These are phyloP conservation scores for Notarius quadriscutis DNA, from an alignment of 2,113 vertebrate genomes.

Conservation along the genomic window DNA sequence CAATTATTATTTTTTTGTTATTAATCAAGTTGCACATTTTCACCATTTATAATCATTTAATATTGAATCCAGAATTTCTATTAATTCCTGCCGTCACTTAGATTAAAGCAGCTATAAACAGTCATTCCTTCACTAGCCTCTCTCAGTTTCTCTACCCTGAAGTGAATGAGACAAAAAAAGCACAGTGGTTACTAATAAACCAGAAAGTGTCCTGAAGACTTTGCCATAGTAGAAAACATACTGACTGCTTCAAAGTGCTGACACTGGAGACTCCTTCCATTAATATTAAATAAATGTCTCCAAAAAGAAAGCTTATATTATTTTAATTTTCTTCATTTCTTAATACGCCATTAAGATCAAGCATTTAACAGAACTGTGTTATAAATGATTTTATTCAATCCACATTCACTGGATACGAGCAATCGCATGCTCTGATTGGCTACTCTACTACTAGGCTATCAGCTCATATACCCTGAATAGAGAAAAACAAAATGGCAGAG, in stretches of 20 bases:
- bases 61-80: neutral
- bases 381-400: neutral
- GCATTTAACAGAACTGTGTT: neutral
- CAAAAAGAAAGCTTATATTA: neutral
- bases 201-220: neutral
- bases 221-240: neutral
- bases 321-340: neutral
- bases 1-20: neutral
- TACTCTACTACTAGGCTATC: too few relatives aligned
- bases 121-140: neutral
- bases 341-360: neutral
- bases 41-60: neutral
- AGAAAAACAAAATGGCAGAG: too few relatives aligned
- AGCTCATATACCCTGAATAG: too few relatives aligned
- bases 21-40: neutral
- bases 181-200: neutral
- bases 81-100: neutral
- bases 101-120: neutral
- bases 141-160: neutral
- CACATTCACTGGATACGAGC: too few relatives aligned
- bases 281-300: neutral
- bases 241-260: neutral
- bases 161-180: neutral
- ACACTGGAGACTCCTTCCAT: neutral
- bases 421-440: too few relatives aligned